Base-by-base conservation (phyloP, 2,113 vertebrate species). In the Capreolus pygargus region DNA sequence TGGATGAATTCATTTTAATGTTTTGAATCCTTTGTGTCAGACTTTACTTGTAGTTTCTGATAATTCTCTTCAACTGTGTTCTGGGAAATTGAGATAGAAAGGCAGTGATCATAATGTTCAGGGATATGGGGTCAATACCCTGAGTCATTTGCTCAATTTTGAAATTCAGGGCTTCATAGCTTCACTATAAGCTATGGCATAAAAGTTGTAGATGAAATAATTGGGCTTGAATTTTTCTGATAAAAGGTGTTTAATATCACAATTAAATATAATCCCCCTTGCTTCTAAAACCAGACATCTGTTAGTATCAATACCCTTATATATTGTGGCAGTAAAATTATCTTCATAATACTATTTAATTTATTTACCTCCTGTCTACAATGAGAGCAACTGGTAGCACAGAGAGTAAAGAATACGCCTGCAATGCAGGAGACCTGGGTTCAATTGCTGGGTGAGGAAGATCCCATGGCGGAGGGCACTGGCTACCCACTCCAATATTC, bases 321-420 rank as follows among this genome's bases (percentile, higher is more conserved):
- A 81, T 81, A 82, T 92, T 81, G 5, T 86, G 28, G 14, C 19
- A 89, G 23, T 78, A 93, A 79, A 97, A 78, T 85, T 76, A 60
- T 82, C 79, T 92, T 95, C 23, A 82, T 90, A 27, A 95, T 95
- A 50, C 36, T 70, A 58, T 78, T 83, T 91, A 91, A 83, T 91
- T 78, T 96, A 78, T 89, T 78, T 95, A 47, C 2, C 25, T 91
- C 45, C 55, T 96, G 17, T 86, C 1, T 23, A 43, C 21, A 50
- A 33, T 23, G 67, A 70, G n/a, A n/a, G 19, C 19, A 70, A 39
- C n/a, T 70, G 19, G 9, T 70, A 10, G 67, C n/a, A 67, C 64
- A 39, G 67, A 70, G 33, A 70, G n/a, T 70, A 70, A 70, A 39
- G 67, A 70, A 70, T 70, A 70, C 2, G 0, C 19, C n/a, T 39